Percentiles rank a stretch among this genome's conserved stretches.
Conservation (phyloP, 2,888 invertebrate species). For the Tanytarsus gracilentus region DNA sequence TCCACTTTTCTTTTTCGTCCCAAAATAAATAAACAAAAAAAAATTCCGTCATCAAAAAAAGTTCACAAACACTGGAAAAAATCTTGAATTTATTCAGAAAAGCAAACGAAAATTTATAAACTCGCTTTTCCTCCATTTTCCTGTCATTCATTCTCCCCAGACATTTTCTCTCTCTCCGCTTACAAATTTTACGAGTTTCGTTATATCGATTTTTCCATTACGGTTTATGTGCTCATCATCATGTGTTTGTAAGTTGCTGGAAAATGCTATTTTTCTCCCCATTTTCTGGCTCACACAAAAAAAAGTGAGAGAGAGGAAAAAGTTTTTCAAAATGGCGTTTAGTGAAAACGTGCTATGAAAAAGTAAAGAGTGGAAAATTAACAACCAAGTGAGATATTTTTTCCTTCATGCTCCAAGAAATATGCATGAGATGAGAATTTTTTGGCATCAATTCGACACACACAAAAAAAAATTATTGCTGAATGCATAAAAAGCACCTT, state of each 20-base stretch:
- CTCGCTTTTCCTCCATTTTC: neutral
- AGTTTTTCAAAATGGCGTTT: constrained; percentile 12
- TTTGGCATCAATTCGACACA: no score
- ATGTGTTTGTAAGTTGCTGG: constrained; percentile 21
- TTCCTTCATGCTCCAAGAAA: no score
- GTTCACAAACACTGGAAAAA: no score
- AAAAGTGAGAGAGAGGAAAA: neutral
- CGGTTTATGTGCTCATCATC: neutral
- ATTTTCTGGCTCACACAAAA: constrained; percentile 1
- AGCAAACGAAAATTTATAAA: no score
- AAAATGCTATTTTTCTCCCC: neutral
- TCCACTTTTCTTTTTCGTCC: no score
- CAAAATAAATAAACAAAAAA: no score
- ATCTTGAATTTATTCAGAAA: no score
- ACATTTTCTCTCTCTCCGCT: neutral
- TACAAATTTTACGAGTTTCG: constrained; percentile 1
- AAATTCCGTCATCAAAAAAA: no score
- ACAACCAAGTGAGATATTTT: no score
- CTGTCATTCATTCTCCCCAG: neutral
- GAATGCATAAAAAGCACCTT: no score
- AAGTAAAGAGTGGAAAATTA: neutral
- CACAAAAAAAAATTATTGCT: no score
- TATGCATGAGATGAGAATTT: no score
- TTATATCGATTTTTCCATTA: constrained; percentile 27
- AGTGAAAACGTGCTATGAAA: neutral